Conservation (phyloP, 2,888 invertebrate species). For the Noctua janthina region DNA sequence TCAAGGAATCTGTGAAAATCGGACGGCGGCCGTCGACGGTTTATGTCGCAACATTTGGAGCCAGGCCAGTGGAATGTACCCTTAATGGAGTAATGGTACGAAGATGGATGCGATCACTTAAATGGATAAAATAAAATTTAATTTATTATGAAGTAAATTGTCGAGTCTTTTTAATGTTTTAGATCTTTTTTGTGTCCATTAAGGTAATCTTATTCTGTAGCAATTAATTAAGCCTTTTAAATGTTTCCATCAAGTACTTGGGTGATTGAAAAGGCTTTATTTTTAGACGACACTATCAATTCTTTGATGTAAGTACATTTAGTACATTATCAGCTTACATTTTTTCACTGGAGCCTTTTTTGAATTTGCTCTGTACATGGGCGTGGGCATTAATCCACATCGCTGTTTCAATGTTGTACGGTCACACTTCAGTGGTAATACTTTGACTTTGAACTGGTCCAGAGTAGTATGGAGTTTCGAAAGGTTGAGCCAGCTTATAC, state of each 20-base stretch:
- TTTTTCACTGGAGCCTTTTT: background rate
- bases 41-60: slow-evolving; percentile 73
- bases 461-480: background rate
- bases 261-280: background rate
- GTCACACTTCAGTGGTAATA: background rate
- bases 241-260: slow-evolving; percentile 29
- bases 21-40: slow-evolving; percentile 46
- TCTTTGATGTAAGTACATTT: background rate
- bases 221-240: slow-evolving; percentile 20
- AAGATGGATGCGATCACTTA: slow-evolving; percentile 67
- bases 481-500: no score
- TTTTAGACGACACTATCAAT: background rate
- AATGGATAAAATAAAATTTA: slow-evolving; percentile 62
- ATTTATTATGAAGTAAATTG: slow-evolving; percentile 63
- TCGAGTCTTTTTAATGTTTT: slow-evolving; percentile 47
- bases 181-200: slow-evolving; percentile 27
- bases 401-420: no score
- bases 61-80: slow-evolving; percentile 75
- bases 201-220: slow-evolving; percentile 28
- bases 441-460: background rate
- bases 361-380: background rate
- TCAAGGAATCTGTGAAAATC: slow-evolving; percentile 60
- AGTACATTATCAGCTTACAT: background rate
- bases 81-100: slow-evolving; percentile 71
- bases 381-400: background rate